phyloP scores from a whole-genome alignment of 2,888 invertebrate species.

The Dynastes maya region DNA sequence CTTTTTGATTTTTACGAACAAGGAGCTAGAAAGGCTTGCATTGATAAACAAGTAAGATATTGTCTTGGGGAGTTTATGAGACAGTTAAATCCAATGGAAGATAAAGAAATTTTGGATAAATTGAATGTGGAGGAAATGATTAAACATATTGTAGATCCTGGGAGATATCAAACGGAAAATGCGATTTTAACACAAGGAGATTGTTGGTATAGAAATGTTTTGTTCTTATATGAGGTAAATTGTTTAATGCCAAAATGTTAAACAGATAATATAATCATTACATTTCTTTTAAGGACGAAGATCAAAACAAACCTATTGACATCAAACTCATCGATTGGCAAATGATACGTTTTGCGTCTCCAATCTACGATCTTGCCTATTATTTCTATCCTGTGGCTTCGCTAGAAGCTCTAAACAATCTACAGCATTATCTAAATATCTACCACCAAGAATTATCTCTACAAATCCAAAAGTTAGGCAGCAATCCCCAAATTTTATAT shows the following conservation, averaged over 20 bases:
- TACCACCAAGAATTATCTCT: constrained; percentile 23
- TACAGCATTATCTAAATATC: not conserved
- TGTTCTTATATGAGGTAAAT: constrained; percentile 29
- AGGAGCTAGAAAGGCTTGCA: constrained; percentile 10
- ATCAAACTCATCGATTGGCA: constrained; percentile 27
- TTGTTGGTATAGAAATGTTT: constrained; percentile 34
- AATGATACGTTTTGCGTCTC: constrained; percentile 31
- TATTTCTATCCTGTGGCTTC: constrained; percentile 25
- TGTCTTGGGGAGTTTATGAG: constrained; percentile 2
- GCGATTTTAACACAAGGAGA: constrained; percentile 30
- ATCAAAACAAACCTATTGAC: not conserved
- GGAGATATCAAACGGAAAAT: constrained; percentile 5
- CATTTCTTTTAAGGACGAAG: not conserved
- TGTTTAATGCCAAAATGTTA: too few species aligned
- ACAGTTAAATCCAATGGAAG: not conserved
- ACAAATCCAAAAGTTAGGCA: constrained; percentile 16
- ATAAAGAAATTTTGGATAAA: constrained; percentile 11
- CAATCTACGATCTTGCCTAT: constrained; percentile 21
- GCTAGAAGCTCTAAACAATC: not conserved
- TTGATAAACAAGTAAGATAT: not conserved
- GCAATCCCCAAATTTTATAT: constrained; percentile 11
- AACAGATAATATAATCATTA: too few species aligned
- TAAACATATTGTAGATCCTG: not conserved
- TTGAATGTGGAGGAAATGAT: not conserved
- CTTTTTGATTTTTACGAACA: constrained; percentile 37